Conservation (phyloP, 2,888 invertebrate genomes). For the Nebria salina region DNA sequence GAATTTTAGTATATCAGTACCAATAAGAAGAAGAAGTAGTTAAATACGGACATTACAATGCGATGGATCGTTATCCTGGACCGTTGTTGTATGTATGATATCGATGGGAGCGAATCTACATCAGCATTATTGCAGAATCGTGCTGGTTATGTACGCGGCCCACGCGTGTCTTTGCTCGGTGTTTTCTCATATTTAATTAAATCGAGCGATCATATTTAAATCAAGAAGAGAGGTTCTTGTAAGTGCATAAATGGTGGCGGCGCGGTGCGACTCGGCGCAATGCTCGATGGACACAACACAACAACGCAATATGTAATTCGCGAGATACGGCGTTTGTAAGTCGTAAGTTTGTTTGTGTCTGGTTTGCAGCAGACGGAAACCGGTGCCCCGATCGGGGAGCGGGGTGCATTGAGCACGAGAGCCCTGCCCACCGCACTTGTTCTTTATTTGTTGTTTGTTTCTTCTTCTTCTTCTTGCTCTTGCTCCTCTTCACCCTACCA, state of each 20-base stretch:
- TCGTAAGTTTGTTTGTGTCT: constrained; percentile 53
- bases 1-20: constrained; percentile 58
- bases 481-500: neutral
- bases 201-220: constrained; percentile 42
- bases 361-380: constrained; percentile 28
- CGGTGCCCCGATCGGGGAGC: neutral
- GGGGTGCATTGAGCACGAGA: neutral
- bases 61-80: constrained; percentile 62
- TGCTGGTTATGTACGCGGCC: constrained; percentile 59
- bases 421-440: constrained; percentile 29
- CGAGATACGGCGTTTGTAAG: constrained; percentile 56
- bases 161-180: constrained; percentile 53
- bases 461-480: constrained; percentile 7
- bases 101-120: constrained; percentile 62
- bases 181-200: constrained; percentile 40
- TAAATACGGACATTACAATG: constrained; percentile 63
- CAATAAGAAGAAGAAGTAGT: constrained; percentile 56
- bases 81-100: constrained; percentile 53
- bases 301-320: constrained; percentile 55
- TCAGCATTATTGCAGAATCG: constrained; percentile 63
- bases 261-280: constrained; percentile 51
- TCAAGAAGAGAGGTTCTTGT: neutral
- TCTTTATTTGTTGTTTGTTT: constrained; percentile 35
- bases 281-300: constrained; percentile 47
- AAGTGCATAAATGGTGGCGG: constrained; percentile 45